These are phyloP conservation scores for Hydrophis major DNA, from an alignment of 2,797 vertebrate genomes.

Conservation along the genomic window DNA sequence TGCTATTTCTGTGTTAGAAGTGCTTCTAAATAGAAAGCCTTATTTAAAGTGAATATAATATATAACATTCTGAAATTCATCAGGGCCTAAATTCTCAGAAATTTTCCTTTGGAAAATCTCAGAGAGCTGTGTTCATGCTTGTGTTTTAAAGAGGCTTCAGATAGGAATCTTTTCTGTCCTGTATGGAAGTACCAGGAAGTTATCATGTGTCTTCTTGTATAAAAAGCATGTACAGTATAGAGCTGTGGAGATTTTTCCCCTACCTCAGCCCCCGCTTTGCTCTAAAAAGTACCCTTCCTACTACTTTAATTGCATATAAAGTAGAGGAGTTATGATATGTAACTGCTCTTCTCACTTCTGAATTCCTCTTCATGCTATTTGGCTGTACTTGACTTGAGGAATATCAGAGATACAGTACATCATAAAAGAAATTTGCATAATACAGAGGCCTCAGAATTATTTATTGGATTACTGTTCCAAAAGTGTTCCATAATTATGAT, in stretches of 20 bases:
- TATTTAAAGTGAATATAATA: constrained; percentile 54
- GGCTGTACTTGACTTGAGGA: constrained; percentile 33
- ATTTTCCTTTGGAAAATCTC: constrained; percentile 40
- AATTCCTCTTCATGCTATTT: background rate
- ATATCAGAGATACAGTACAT: background rate
- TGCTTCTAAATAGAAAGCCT: background rate
- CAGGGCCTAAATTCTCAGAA: constrained; percentile 43
- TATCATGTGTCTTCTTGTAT: background rate
- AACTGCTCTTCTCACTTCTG: background rate
- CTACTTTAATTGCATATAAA: background rate
- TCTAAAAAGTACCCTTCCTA: background rate
- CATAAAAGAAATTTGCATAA: constrained; percentile 25
- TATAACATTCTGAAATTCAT: constrained; percentile 40
- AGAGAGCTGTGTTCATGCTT: constrained; percentile 16
- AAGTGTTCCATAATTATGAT: background rate
- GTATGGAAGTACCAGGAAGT: background rate
- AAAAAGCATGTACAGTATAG: background rate
- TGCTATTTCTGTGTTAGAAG: background rate
- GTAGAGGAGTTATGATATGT: background rate
- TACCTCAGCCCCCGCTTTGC: background rate
- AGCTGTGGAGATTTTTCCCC: background rate
- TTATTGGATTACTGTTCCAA: background rate
- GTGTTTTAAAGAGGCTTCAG: constrained; percentile 17
- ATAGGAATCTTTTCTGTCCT: too few relatives aligned
- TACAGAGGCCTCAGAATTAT: background rate